Percentiles rank a stretch among this genome's conserved stretches.
phyloP scores from a whole-genome alignment of 2,113 vertebrate species.

The Gracilinanus agilis region DNA sequence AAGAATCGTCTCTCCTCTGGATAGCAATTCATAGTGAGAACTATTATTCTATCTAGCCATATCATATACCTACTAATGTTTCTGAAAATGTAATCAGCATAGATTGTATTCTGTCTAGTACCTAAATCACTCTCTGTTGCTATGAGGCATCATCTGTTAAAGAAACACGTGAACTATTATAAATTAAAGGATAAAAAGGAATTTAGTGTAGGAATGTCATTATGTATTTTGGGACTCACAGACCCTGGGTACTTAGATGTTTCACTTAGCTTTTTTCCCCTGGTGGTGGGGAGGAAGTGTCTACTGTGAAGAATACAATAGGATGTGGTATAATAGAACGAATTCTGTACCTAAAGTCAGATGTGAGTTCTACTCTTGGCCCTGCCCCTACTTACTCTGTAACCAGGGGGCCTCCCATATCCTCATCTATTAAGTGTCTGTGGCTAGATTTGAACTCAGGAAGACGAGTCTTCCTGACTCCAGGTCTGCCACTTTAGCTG shows the following conservation, averaged over 20 bases:
- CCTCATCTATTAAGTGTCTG: background rate
- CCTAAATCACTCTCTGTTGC: constrained; percentile 27
- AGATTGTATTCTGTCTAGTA: background rate
- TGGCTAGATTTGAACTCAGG: no score
- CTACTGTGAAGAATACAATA: background rate
- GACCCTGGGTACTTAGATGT: background rate
- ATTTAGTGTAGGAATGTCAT: background rate
- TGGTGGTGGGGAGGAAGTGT: background rate
- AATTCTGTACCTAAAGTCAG: background rate
- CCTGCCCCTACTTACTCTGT: background rate
- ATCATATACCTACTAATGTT: background rate
- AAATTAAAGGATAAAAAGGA: constrained; percentile 27
- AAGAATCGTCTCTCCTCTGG: background rate
- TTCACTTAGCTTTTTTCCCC: background rate
- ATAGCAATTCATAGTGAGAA: background rate
- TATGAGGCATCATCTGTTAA: background rate
- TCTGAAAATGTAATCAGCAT: constrained; percentile 28
- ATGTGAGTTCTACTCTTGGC: background rate
- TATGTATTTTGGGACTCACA: background rate
- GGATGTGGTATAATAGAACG: background rate
- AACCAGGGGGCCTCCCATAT: background rate
- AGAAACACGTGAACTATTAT: background rate
- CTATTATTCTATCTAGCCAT: background rate
- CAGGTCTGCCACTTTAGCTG: no score
- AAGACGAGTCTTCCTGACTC: no score